A percentile compares a stretch with the other conserved stretches of the same genome.
phyloP scores from a whole-genome alignment of 2,888 invertebrate species.

The Pyrgus malvae region DNA sequence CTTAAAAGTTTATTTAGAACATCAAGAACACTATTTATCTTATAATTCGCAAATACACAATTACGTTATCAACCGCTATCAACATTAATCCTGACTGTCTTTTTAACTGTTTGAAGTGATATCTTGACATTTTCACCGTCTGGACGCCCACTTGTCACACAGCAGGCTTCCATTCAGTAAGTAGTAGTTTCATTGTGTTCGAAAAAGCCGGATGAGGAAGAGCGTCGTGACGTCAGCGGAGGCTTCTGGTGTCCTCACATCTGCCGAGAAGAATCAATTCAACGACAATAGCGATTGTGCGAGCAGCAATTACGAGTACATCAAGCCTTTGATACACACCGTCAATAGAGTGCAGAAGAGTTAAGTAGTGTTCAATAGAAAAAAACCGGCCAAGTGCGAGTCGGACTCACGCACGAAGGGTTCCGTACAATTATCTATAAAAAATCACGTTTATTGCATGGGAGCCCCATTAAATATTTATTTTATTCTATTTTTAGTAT shows the following conservation, averaged over 20 bases:
- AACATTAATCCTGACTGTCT: neutral
- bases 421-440: no score
- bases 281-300: conserved; percentile 11
- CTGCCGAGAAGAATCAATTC: conserved; percentile 21
- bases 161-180: conserved; percentile 8
- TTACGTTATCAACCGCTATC: neutral
- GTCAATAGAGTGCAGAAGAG: conserved; percentile 11
- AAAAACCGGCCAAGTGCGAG: conserved; percentile 9
- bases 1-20: no score
- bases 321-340: conserved; percentile 8
- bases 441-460: no score
- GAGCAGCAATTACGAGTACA: conserved; percentile 18
- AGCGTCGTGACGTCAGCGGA: conserved; percentile 21
- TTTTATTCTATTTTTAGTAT: no score
- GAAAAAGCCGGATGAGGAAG: conserved; percentile 7
- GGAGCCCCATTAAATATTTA: no score
- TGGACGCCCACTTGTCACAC: neutral
- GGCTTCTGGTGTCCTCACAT: conserved; percentile 14
- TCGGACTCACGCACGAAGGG: no score
- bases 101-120: no score
- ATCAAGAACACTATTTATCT: no score
- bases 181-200: conserved; percentile 9
- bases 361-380: conserved; percentile 16
- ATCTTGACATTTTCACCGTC: conserved; percentile 5
- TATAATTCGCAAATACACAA: no score